Conservation (phyloP, 1,140 invertebrate genomes). For the Luehdorfia chinensis region DNA sequence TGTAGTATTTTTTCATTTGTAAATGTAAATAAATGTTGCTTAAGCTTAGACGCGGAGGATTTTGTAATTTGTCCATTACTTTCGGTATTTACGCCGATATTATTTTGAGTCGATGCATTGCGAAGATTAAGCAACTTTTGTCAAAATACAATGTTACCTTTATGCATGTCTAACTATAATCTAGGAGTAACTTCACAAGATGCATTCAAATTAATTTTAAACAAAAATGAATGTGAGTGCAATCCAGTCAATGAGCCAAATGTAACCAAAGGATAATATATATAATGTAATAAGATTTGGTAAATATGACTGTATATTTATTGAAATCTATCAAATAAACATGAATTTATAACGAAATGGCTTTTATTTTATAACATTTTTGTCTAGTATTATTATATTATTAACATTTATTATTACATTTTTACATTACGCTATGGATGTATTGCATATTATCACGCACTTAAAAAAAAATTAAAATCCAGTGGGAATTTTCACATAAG, state of each 20-base stretch:
- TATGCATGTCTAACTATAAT: slow-evolving; percentile 6
- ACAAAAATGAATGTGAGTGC: slow-evolving; percentile 27
- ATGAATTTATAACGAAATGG: neutral
- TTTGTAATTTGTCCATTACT: neutral
- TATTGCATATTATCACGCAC: no score
- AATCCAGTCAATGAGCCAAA: slow-evolving; percentile 30
- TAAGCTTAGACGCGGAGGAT: neutral
- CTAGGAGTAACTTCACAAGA: slow-evolving; percentile 17
- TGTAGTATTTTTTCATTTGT: slow-evolving; percentile 8
- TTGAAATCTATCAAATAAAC: slow-evolving; percentile 37
- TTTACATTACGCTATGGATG: no score
- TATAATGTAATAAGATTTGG: slow-evolving; percentile 30
- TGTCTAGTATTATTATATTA: neutral
- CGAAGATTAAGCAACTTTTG: slow-evolving; percentile 5
- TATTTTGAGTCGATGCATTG: neutral
- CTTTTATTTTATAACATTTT: neutral
- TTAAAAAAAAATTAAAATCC: slow-evolving; percentile 16
- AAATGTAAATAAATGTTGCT: slow-evolving; percentile 6
- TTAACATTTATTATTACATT: no score
- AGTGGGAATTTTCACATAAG: slow-evolving; percentile 39
- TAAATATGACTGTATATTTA: slow-evolving; percentile 44
- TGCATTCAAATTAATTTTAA: slow-evolving; percentile 24
- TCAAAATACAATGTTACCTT: slow-evolving; percentile 25
- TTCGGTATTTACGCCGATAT: neutral
- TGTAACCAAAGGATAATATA: slow-evolving; percentile 47